Evolutionary conservation across 2,113 vertebrate species (phyloP), one percentile per base, ranked within the genome.

Genomic region (Salvelinus alpinus): DNA sequence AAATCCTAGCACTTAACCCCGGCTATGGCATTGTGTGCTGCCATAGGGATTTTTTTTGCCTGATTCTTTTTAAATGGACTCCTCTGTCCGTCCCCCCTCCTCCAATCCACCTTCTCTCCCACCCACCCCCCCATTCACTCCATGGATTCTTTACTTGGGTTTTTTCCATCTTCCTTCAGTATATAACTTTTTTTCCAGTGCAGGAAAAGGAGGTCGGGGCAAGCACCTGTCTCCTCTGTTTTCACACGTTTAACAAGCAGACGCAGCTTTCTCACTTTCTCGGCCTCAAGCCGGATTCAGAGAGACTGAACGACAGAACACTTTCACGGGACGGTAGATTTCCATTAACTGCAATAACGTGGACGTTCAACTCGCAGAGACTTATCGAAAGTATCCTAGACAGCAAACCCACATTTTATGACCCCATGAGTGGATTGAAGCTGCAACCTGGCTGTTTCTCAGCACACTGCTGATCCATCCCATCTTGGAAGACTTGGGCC

Each of bases 1-100:
- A 92, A 94, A 92, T 83, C 89, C 82, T 88, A 93, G 92, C 93
- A 94, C 92, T 93, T 94, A 93, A 94, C 94, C 91, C 91, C 84
- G 80, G 87, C 91, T 87, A 90, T 81, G 83, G 87, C 88, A 91
- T 92, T 89, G 85, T 91, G 78, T 79, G 84, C 51, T 86, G 72
- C 82, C 64, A 71, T 86, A 77, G 89, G 90, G 90, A 88, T 77
- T 86, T 86, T 84, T 38, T 64, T 81, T 82, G 81, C 80, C 82
- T 67, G 78, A 84, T 89, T 90, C 84, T 90, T 87, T 90, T 85
- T 87, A 84, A 44, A 91, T 89, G 85, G 89, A 87, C 80, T 86
- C 73, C 81, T 87, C 84, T 59, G 75, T 88, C 73, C 82, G 20
- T 85, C 85, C 85, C 22, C 85, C 85, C 70, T 59, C 70, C 85